Evolutionary conservation across 2,888 invertebrate genomes (phyloP), one percentile per base, ranked within the genome.

Genomic region (Hirtodrosophila trivittata): DNA sequence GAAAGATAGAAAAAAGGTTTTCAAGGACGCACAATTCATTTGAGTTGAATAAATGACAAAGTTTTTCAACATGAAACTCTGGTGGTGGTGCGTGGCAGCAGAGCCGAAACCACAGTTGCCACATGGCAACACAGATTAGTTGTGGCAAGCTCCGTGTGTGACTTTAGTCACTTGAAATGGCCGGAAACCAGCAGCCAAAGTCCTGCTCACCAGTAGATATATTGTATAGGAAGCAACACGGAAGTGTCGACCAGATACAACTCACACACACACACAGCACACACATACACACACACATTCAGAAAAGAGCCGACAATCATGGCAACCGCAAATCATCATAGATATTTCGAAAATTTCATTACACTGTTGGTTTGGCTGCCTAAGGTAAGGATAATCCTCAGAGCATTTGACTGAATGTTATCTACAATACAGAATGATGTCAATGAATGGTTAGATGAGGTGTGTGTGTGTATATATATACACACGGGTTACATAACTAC

Each of bases 321-420:
- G 58, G 71, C 66, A 66, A 59, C 71, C 71, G 41, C 55, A 55
- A 55, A 55, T 55, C 55, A 55, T 55, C 46, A 55, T 80, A 70
- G 85, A 84, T 86, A 82, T 84, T 82, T 86, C 64, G 77, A 84
- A 84, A 82, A 86, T 83, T 86, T 86, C 82, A 84, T 83, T 86
- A 84, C 66, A 75, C 56, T 65, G 73, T 51, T 49, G 46, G 71
- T 42, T 52, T 56, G 50, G 47, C 51, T 67, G 46, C 46, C 56
- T 37, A 59, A 72, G 80, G 75, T 56, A 10, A 12, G 57, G 47
- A 65, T 63, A 64, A 71, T 64, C 58, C 70, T 58, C 42, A 41
- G 76, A 68, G 76, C 83, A 66, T 78, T 82, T 66, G 80, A 58
- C 57, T 83, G 83, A 86, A 86, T 80, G 83, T 83, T 80, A 86